Evolutionary conservation across 2,888 invertebrate genomes (phyloP).

Genomic region (Pterostichus niger): DNA sequence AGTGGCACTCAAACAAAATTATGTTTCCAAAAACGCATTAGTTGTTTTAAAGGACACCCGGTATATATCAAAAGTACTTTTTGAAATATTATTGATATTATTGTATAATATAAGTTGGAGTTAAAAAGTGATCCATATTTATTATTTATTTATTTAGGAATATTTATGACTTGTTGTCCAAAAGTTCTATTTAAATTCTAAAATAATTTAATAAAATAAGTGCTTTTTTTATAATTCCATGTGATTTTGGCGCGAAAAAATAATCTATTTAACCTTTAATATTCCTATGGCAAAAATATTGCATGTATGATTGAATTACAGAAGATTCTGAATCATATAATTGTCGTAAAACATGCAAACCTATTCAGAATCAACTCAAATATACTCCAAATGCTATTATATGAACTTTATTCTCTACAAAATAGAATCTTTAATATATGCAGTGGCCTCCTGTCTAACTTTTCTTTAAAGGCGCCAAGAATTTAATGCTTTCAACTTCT

Average conservation of each 20-base stretch:
- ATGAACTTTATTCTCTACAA: conserved; percentile 19
- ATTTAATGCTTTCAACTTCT: conserved; percentile 36
- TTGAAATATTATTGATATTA: no score
- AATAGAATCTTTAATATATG: conserved; percentile 3
- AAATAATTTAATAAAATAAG: not conserved
- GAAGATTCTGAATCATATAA: conserved; percentile 16
- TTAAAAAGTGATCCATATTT: no score
- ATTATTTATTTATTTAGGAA: no score
- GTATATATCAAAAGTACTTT: no score
- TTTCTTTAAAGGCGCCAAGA: not conserved
- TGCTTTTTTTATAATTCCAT: not conserved
- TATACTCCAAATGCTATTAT: conserved; percentile 2
- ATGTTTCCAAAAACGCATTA: no score
- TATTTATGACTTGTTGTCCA: not conserved
- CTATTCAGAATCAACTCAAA: not conserved
- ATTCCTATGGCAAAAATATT: not conserved
- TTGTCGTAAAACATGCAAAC: conserved; percentile 29
- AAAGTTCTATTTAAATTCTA: not conserved
- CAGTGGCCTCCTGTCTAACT: not conserved
- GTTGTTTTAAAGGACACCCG: no score
- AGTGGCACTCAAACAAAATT: no score
- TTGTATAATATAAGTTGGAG: no score
- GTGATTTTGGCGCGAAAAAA: conserved; percentile 26
- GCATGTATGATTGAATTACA: conserved; percentile 29
- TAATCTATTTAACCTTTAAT: conserved; percentile 1